phyloP scores from a whole-genome alignment of 2,113 vertebrate species.

The Amblyornis subalaris region DNA sequence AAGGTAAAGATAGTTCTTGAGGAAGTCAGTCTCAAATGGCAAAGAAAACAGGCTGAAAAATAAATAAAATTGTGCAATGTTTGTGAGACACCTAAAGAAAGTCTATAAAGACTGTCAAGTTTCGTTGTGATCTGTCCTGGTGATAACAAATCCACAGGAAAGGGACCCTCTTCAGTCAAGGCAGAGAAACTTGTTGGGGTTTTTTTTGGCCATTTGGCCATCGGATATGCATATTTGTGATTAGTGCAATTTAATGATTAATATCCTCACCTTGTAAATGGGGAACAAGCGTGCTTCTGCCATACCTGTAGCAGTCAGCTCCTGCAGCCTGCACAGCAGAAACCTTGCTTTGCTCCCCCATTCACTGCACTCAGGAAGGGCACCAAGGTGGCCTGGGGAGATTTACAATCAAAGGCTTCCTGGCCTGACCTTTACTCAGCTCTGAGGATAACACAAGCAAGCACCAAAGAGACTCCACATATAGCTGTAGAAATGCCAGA shows the following conservation, averaged over 20 bases:
- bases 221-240: not conserved
- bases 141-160: not conserved
- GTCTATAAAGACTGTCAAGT: not conserved
- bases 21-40: not conserved
- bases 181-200: not conserved
- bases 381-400: slow-evolving; percentile 28
- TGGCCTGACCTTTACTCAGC: slow-evolving; percentile 24
- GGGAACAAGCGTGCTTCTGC: not conserved
- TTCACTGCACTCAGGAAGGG: slow-evolving; percentile 9
- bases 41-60: not conserved
- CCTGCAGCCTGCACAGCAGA: not conserved
- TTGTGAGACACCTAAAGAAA: not conserved
- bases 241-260: not conserved
- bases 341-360: not conserved
- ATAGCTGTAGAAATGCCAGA: slow-evolving; percentile 26
- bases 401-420: slow-evolving; percentile 49
- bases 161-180: not conserved
- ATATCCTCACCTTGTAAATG: not conserved
- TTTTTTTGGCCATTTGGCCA: not conserved
- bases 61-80: not conserved
- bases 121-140: accelerated
- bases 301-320: not conserved
- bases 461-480: slow-evolving; percentile 21
- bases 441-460: not conserved
- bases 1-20: not conserved